Evolutionary conservation across 2,888 invertebrate species (phyloP).

Genomic region (Coleophora flavipennella): DNA sequence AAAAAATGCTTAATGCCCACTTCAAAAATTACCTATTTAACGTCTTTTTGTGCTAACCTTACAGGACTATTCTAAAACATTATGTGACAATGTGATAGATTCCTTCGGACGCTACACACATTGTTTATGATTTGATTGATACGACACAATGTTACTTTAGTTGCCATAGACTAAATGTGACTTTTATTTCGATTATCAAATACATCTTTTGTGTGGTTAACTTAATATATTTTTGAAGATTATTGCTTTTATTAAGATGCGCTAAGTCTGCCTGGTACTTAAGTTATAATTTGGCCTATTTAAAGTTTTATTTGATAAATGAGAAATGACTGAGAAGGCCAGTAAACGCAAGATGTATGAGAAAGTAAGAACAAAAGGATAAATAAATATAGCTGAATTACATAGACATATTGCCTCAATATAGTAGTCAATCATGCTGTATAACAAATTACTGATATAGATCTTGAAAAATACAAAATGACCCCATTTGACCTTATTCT

Average conservation of each 20-base stretch:
- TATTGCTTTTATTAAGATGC: too few species aligned
- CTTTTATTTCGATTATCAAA: too few species aligned
- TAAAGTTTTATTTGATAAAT: too few species aligned
- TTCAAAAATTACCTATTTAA: too few species aligned
- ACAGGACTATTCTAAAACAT: conserved; percentile 16
- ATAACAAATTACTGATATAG: conserved; percentile 7
- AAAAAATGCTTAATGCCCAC: too few species aligned
- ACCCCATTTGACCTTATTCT: conserved; percentile 7
- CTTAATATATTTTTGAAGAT: too few species aligned
- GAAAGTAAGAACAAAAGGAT: conserved; percentile 1
- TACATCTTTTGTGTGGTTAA: too few species aligned
- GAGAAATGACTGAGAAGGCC: too few species aligned
- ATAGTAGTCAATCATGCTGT: conserved; percentile 10
- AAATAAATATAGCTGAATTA: not conserved
- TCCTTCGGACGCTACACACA: conserved; percentile 25
- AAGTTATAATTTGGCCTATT: too few species aligned
- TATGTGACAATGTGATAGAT: conserved; percentile 59
- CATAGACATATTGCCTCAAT: conserved; percentile 1
- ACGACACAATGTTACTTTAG: conserved; percentile 6
- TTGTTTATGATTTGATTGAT: conserved; percentile 27
- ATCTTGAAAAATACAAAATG: conserved; percentile 3
- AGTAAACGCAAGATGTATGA: not conserved
- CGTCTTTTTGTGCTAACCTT: conserved; percentile 8
- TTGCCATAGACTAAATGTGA: too few species aligned
- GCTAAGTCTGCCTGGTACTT: too few species aligned